Evolutionary conservation across 2,888 invertebrate species (phyloP).

Genomic region (Serripes groenlandicus): DNA sequence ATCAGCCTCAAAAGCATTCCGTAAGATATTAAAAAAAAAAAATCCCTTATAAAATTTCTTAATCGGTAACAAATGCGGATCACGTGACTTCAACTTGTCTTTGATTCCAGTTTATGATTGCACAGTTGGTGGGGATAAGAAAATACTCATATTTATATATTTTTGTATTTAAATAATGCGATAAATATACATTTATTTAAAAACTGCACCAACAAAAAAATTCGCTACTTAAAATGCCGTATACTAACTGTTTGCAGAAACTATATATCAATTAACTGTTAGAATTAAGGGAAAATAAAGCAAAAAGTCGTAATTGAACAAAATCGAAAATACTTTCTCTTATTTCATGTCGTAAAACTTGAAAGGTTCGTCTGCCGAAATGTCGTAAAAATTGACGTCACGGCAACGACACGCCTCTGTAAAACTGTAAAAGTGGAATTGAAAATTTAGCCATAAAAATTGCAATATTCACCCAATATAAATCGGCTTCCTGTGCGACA

Average conservation of each 20-base stretch:
- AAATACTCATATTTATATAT: too few relatives aligned
- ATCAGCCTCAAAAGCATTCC: background rate
- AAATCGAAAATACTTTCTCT: background rate
- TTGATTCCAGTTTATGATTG: too few relatives aligned
- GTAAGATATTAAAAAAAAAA: conserved; percentile 3
- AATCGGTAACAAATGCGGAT: too few relatives aligned
- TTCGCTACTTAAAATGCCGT: too few relatives aligned
- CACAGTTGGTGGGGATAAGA: too few relatives aligned
- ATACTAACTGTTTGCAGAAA: too few relatives aligned
- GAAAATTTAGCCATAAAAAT: conserved; percentile 17
- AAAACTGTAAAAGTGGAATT: conserved; percentile 31
- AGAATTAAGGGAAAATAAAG: background rate
- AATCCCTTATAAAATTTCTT: too few relatives aligned
- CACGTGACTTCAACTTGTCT: too few relatives aligned
- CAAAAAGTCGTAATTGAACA: background rate
- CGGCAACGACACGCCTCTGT: conserved; percentile 28
- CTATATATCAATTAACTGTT: too few relatives aligned
- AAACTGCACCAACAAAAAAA: too few relatives aligned
- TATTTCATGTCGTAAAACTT: conserved; percentile 3
- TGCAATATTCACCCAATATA: background rate
- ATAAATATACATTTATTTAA: too few relatives aligned
- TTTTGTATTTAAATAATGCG: too few relatives aligned
- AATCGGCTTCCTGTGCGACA: background rate
- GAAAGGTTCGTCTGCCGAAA: background rate
- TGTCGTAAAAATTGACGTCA: conserved; percentile 23